Base-by-base conservation (phyloP, 1,140 invertebrate species). In the Berghia stephanieae region DNA sequence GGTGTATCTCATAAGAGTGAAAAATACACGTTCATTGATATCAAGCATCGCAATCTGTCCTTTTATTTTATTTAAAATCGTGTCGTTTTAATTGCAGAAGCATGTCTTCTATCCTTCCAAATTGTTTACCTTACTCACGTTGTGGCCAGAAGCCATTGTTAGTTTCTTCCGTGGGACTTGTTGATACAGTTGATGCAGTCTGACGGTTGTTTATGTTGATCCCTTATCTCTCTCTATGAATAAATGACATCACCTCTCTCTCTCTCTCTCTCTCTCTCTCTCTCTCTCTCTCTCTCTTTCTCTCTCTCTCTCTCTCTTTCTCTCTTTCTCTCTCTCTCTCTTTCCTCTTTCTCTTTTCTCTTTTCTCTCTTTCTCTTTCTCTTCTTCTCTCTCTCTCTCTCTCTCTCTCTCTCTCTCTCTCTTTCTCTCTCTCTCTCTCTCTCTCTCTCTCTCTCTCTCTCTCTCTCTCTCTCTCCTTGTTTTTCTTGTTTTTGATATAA, bases 381-480 rank as follows among this genome's bases (percentile, higher is more conserved):
- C 44, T 4, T 40, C 43, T 13, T 6, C n/a, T 16, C 24, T 44
- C 44, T n/a, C 60, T 1, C 49, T 46, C 31, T 46, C 27, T 46
- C 44, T n/a, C 44, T 24, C 43, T 40, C 16, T 43, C 69, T 18
- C 69, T 46, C 8, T 8, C 69, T 71, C 43, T 42, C 69, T 44
- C 34, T 46, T 8, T 24, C 40, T 43, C 43, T 44, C 36, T 44
- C 69, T 46, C 69, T 46, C 36, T 71, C 44, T 67, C 10, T 43
- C n/a, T 55, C 4, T 75, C 42, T 55, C 46, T 66, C 21, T 66
- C 43, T 68, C 74, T 40, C 38, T 46, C 27, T 68, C 74, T 76
- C 60, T 76, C 60, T 36, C 74, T 43, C 55, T 68, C 60, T 72
- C 44, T 2, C 70, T 46, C 70, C 21, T 34, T 49, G 42, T 46